Evolutionary conservation across 2,113 vertebrate genomes (phyloP), one percentile per base, ranked within the genome.

Genomic region (Serilophus lunatus): DNA sequence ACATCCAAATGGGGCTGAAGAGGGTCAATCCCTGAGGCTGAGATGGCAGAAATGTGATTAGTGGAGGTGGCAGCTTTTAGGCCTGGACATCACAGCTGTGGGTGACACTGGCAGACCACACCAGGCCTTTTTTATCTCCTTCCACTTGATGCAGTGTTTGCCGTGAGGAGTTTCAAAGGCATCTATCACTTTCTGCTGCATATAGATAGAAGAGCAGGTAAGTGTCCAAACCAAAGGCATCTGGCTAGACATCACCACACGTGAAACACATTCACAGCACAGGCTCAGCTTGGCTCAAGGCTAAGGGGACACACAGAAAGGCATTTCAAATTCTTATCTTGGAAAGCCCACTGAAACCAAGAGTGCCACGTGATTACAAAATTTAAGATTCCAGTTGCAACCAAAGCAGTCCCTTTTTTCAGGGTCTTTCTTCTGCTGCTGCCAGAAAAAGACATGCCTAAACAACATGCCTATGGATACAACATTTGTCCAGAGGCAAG

Each of bases 11-110:
- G 5, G 47, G 38, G 29, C 16, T 0, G 1, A 18, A 51, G 56
- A 50, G 6, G 3, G 23, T 2, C 3, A 2, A 12, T 22, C 7
- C 44, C 18, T 12, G 36, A 42, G 36, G 40, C 24, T 4, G 3
- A 66, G 40, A 20, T 8, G 40, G 63, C 50, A 86, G 74, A 74
- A 81, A 42, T 3, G 19, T 6, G 25, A 14, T 29, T 16, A 42
- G 38, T 1, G 3, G 66, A 90, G 71, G 47, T 3, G 33, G 31
- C 42, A 54, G 38, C 57, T 64, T 51, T 42, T 8, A 29, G 19
- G 50, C 64, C 69, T 74, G 35, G 28, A 15, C 15, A 4, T 7
- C 25, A 25, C 33, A 66, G 28, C 69, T 59, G 15, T 2, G 3
- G n/a, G 12, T 78, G 29, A 82, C n/a, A 70, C 1, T 16, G 54